Evolutionary conservation across 2,888 invertebrate species (phyloP), one percentile per base, ranked within the genome.

Genomic region (Pristionchus arcanus): DNA sequence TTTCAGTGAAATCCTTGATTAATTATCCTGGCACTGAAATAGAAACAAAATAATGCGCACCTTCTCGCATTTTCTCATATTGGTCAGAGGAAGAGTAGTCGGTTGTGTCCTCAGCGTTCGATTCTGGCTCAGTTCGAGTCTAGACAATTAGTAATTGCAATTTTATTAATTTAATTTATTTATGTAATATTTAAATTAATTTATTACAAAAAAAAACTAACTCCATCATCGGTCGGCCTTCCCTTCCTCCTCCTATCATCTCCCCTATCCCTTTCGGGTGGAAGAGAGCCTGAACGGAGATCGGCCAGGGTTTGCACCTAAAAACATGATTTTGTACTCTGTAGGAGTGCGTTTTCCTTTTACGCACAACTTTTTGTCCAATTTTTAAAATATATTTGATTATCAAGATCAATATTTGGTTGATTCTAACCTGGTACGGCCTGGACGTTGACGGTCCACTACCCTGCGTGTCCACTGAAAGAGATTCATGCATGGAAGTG

Each of bases 61-160:
- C 87, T 88, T 88, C 87, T 13, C 87, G 53, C 74, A 88, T 88
- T 55, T 88, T 90, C 59, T 90, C 90, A 49, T 74, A 81, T 74
- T 92, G 91, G 91, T 94, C 94, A 59, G 94, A 94, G 15, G 94
- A 94, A 19, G 93, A 93, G 90, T 95, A 94, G 90, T 94, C 94
- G 0, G 95, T 94, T n/a, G 94, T 95, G 90, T 94, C 94, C 71
- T 95, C 95, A 37, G 93, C 93, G 49, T 93, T 93, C 68, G 92
- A 92, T 89, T 95, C 94, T 16, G 94, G 94, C 90, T 94, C 94
- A 1, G 94, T 94, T 53, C 93, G 68, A 15, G 93, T 66, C 89
- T 89, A n/a, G 15, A 53, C n/a, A n/a, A n/a, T n/a, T n/a, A n/a
- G n/a, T n/a, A n/a, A n/a, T n/a, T n/a, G n/a, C n/a, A n/a, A n/a